Conservation (phyloP, 2,888 invertebrate species). For the Escarpia spicata region DNA sequence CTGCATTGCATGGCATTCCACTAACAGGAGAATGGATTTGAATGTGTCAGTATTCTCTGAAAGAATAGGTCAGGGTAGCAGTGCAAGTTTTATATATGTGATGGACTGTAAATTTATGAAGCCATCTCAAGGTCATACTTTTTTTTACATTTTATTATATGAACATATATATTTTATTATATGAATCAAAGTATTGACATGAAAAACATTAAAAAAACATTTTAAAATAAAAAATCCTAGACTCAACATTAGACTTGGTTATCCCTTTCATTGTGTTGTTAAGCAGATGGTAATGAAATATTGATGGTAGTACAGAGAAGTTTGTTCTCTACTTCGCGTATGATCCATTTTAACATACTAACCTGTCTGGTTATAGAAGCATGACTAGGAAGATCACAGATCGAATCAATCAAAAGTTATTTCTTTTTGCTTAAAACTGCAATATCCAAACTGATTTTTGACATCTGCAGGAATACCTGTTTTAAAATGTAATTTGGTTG, state of each 20-base stretch:
- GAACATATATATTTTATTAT: background rate
- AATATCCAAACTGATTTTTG: background rate
- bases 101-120: no score
- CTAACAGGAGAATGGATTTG: no score
- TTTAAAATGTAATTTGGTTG: background rate
- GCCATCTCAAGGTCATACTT: background rate
- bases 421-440: background rate
- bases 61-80: no score
- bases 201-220: background rate
- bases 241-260: background rate
- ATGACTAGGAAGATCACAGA: no score
- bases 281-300: background rate
- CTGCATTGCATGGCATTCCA: no score
- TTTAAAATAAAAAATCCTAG: background rate
- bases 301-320: background rate
- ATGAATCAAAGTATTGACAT: background rate
- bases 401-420: background rate
- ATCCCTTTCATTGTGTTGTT: background rate
- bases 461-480: background rate
- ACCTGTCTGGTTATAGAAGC: no score
- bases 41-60: no score
- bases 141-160: background rate
- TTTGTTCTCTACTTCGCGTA: no score
- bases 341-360: no score
- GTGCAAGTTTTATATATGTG: background rate